Percentiles rank a stretch among this genome's conserved stretches.
Evolutionary conservation across 2,888 invertebrate species (phyloP).

Genomic region (Chrysina gloriosa): DNA sequence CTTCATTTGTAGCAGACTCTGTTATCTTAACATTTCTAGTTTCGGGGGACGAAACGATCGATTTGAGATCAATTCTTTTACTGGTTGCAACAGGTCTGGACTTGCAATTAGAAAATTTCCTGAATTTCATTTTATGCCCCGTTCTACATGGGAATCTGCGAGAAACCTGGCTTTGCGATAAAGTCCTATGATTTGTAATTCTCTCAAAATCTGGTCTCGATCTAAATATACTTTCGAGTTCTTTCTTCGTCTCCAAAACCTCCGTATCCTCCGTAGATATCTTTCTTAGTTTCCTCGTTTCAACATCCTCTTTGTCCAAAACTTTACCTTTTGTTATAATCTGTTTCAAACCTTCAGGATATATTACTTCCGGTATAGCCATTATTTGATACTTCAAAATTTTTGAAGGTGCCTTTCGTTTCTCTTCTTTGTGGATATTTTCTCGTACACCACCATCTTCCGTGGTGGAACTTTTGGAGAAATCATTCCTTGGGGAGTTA

Average conservation of each 20-base stretch:
- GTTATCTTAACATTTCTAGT: not conserved
- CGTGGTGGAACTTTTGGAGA: not conserved
- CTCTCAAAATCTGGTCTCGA: not conserved
- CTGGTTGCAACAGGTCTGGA: not conserved
- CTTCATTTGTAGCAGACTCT: not conserved
- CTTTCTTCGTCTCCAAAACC: not conserved
- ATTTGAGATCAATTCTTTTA: not conserved
- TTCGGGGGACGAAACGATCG: conserved; percentile 5
- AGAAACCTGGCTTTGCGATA: not conserved
- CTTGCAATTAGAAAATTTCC: not conserved
- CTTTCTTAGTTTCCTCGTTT: not conserved
- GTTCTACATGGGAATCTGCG: not conserved
- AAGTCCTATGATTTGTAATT: too few relatives aligned
- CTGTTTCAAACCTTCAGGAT: not conserved
- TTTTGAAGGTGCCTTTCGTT: not conserved
- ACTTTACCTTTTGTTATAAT: not conserved
- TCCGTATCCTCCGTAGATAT: not conserved
- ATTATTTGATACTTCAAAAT: not conserved
- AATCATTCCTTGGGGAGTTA: not conserved
- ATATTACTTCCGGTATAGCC: not conserved
- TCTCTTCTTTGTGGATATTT: not conserved
- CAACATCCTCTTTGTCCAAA: not conserved
- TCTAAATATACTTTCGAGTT: not conserved
- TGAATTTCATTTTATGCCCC: not conserved
- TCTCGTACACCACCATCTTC: not conserved